Percentiles rank a stretch among this genome's conserved stretches.
Conservation (phyloP, 2,797 vertebrate species). For the Peromyscus melanophrys region DNA sequence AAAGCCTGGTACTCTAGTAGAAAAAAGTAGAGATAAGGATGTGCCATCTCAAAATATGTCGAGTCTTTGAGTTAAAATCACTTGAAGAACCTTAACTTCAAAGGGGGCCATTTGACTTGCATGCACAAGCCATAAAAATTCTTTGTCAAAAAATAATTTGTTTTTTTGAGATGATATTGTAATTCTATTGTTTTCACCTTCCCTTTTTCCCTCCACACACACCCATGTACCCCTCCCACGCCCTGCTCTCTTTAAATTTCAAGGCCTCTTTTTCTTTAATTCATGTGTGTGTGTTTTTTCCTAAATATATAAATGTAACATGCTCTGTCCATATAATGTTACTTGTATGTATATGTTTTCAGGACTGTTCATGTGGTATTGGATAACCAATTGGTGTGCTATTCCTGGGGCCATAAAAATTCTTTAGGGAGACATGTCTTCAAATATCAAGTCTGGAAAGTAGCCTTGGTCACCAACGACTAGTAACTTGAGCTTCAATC, state of each 20-base stretch:
- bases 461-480: background rate
- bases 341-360: background rate
- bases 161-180: background rate
- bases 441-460: background rate
- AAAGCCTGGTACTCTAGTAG: background rate
- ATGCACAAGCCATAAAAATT: background rate
- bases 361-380: background rate
- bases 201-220: background rate
- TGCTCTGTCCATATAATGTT: background rate
- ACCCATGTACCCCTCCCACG: background rate
- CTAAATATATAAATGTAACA: background rate
- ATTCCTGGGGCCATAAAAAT: background rate
- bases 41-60: background rate
- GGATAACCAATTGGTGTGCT: background rate
- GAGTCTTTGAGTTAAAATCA: background rate
- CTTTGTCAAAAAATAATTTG: background rate
- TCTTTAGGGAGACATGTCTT: background rate
- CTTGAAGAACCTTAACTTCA: background rate
- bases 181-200: background rate
- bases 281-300: background rate
- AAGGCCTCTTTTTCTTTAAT: background rate
- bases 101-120: background rate
- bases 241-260: background rate
- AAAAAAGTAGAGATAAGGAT: background rate
- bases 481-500: background rate